These are phyloP conservation scores for Macropodus opercularis DNA, from an alignment of 2,797 vertebrate species.

Conservation along the genomic window DNA sequence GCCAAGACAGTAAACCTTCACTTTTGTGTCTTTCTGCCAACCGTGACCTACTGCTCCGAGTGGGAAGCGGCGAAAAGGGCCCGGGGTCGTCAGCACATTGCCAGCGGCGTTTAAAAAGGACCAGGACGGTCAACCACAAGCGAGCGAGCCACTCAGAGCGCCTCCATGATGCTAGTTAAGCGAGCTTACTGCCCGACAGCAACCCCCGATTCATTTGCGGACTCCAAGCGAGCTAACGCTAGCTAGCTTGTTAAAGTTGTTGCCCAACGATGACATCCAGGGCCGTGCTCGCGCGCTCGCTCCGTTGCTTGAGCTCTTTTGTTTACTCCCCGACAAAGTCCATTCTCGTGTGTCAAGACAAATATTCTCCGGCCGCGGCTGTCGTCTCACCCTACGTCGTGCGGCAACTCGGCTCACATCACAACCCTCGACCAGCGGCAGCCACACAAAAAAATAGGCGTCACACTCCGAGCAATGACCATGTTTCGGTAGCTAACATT, in stretches of 20 bases:
- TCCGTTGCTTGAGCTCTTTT: conserved; percentile 26
- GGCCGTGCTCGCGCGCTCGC: conserved; percentile 57
- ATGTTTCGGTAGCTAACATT: conserved; percentile 69
- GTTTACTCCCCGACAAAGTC: conserved; percentile 57
- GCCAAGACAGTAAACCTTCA: conserved; percentile 14
- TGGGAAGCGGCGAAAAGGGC: conserved; percentile 28
- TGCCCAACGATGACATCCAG: conserved; percentile 66
- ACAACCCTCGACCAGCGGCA: conserved; percentile 63
- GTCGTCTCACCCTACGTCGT: conserved; percentile 59
- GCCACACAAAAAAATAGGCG: conserved; percentile 78
- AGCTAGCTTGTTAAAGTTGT: conserved; percentile 77
- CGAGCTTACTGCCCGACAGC: conserved; percentile 49
- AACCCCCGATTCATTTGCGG: conserved; percentile 67
- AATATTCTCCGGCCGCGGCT: conserved; percentile 37
- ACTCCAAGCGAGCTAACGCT: conserved; percentile 59
- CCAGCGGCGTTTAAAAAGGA: conserved; percentile 33
- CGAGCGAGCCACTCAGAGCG: conserved; percentile 61
- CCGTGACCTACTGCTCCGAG: conserved; percentile 30
- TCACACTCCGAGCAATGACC: conserved; percentile 74
- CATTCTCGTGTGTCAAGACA: conserved; percentile 57
- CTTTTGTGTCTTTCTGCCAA: conserved; percentile 32
- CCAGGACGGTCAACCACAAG: conserved; percentile 43
- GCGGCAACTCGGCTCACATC: conserved; percentile 69
- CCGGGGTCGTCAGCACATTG: conserved; percentile 54
- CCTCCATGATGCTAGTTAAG: conserved; percentile 71